Evolutionary conservation across 2,113 vertebrate species (phyloP), one percentile per base, ranked within the genome.

Genomic region (Oenanthe melanoleuca): DNA sequence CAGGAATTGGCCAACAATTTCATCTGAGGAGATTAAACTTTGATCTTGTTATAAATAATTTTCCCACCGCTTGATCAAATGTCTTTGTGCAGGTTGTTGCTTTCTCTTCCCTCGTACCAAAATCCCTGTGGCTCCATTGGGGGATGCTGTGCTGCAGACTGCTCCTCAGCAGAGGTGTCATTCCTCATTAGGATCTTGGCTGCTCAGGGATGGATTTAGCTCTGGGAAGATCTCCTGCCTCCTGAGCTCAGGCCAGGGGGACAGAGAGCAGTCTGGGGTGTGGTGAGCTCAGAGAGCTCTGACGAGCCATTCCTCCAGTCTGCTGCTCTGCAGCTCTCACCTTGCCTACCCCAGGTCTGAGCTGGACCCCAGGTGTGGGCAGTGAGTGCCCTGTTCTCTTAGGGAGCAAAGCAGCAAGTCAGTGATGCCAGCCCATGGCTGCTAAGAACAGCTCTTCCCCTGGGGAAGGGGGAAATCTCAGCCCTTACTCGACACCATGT

Each of bases 21-120:
- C 75, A 97, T 96, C 95, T 96, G 96, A 93, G 79, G 91, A 96
- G 94, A 96, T 97, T 97, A 95, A 95, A 96, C 93, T 96, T 93
- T 96, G 94, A 87, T 97, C 95, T 92, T 88, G 93, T 88, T 94
- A 89, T 56, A 95, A 97, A 93, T 92, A 60, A 96, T 95, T 96
- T 95, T 91, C 94, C 80, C 83, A 84, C 73, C 49, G 6, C 92
- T 97, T 95, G 95, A 97, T 97, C 94, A 97, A 93, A 85, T 22
- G 70, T 12, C 78, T 84, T 60, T 60, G 72, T 23, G 19, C 29
- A 12, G 4, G 65, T 69, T 80, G 65, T 26, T 85, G 86, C 80
- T 80, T 89, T 74, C 89, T 72, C 56, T 94, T 59, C 81, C 64
- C 89, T 86, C 72, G 0, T 28, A 2, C 37, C 50, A 24, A 18